Base-by-base conservation (phyloP, 2,797 vertebrate genomes). In the Sarcophilus harrisii region DNA sequence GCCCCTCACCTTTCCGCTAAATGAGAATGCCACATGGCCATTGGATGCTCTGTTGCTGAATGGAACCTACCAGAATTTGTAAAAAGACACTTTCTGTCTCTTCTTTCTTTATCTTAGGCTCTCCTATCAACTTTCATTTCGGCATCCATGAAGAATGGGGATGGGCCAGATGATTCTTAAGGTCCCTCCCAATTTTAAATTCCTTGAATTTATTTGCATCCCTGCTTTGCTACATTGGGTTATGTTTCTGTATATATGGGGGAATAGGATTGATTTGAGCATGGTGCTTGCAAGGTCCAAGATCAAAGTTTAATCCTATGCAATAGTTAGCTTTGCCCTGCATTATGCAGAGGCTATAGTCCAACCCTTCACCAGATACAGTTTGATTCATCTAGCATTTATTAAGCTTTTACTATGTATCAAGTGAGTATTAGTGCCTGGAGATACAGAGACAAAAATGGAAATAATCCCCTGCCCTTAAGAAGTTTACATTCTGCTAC, bases 1-100 rank as follows among this genome's bases (percentile, higher is more conserved):
- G 93, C 93, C 91, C 87, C 62, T 28, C 92, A 92, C 91, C 91
- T 55, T 94, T 93, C 28, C 5, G 1, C 21, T 60, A 94, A 94
- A 55, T 90, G 58, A 94, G 90, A 32, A 89, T 14, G 49, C 59
- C 45, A n/a, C 14, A 0, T 59, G 90, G 81, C 81, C 92, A 30
- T 38, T 60, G 73, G 91, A 32, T 8, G 58, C 21, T n/a, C 11
- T n/a, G 5, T 62, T 54, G 24, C 73, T 94, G 73, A 95, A 89
- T 54, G 58, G 57, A 90, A 55, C 0, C 27, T 27, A 57, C 45
- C 58, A 93, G 24, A 90, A 57, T 93, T 93, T 45, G 55, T 92
- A 32, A 57, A n/a, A 52, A 57, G 57, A 30, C 38, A 57, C 58
- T 87, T 45, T 87, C 38, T 87, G 21, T 9, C 73, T 87, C 18